phyloP scores from a whole-genome alignment of 2,113 vertebrate species.

The Gobiocypris rarus region DNA sequence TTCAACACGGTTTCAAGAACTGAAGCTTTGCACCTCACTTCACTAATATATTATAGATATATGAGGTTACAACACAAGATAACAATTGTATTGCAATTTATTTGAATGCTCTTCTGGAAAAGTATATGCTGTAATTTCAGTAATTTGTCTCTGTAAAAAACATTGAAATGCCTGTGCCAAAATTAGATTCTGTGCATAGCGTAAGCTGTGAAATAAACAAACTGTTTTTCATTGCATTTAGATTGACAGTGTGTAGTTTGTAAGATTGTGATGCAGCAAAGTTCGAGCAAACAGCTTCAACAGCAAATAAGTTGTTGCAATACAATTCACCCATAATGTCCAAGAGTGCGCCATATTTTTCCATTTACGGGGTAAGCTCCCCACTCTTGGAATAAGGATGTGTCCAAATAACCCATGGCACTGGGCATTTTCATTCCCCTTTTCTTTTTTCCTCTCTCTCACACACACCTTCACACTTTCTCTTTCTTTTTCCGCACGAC shows the following conservation, averaged over 20 bases:
- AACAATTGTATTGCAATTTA: constrained; percentile 67
- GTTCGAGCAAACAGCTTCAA: background rate
- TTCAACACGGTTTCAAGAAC: constrained; percentile 64
- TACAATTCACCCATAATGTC: constrained; percentile 53
- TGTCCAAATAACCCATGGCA: constrained; percentile 68
- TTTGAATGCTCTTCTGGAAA: background rate
- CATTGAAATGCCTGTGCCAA: constrained; percentile 8
- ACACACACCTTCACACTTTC: constrained; percentile 10
- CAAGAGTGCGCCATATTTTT: constrained; percentile 50
- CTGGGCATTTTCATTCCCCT: constrained; percentile 56
- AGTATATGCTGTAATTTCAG: background rate
- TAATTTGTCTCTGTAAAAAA: background rate
- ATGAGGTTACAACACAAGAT: constrained; percentile 59
- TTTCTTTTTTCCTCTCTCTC: constrained; percentile 46
- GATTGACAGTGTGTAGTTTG: background rate
- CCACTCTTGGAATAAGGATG: constrained; percentile 75
- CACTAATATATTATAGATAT: constrained; percentile 67
- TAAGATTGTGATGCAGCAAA: background rate
- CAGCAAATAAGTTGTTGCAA: constrained; percentile 51
- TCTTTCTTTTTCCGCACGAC: constrained; percentile 45
- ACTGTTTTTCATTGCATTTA: background rate
- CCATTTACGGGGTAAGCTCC: constrained; percentile 55
- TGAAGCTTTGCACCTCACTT: constrained; percentile 38
- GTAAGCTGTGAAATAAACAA: background rate
- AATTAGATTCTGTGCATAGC: background rate